Evolutionary conservation across 2,113 vertebrate genomes (phyloP), one percentile per base, ranked within the genome.

Genomic region (Lethenteron camtschaticum): DNA sequence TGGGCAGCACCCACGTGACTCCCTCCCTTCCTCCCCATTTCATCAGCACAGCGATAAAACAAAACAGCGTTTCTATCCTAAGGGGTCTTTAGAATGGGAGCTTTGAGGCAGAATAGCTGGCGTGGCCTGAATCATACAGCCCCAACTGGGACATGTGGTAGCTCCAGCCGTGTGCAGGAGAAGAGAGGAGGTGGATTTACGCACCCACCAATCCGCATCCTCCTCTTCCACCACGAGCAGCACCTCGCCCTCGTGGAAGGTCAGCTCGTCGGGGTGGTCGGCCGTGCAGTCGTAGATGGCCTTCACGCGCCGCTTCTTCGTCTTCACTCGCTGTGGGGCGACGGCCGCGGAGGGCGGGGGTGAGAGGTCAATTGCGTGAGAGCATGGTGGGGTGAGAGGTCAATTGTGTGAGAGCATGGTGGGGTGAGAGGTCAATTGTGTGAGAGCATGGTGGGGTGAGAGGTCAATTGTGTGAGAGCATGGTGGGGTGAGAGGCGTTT

Each of bases 131-230:
- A 41, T 41, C 41, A 5, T 6, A 41, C 41, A 41, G 41, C 41
- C 41, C 41, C 41, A 41, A 41, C 41, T 41, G 24, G 24, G 24
- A 41, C 24, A 41, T 41, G 24, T 41, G 24, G 24, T 41, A 41
- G 24, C 24, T 41, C 41, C 41, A 41, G 41, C 41, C 41, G 41
- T 41, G 41, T 41, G 41, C 41, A 41, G 41, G 41, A 41, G 41
- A 41, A 41, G 41, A 7, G 41, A 41, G 41, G 41, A 41, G 41
- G 6, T 41, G 41, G 41, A 41, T 59, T 9, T 71, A 81, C 81
- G 74, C 74, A 84, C 81, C 83, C 81, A 83, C 80, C 83, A 82
- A 69, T 79, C 79, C 58, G 75, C 69, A 70, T 82, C 81, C 63
- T 84, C 81, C 70, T 81, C 77, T 68, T 73, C 79, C 58, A 76